Evolutionary conservation across 2,113 vertebrate genomes (phyloP), one percentile per base, ranked within the genome.

Genomic region (Manacus vitellinus): DNA sequence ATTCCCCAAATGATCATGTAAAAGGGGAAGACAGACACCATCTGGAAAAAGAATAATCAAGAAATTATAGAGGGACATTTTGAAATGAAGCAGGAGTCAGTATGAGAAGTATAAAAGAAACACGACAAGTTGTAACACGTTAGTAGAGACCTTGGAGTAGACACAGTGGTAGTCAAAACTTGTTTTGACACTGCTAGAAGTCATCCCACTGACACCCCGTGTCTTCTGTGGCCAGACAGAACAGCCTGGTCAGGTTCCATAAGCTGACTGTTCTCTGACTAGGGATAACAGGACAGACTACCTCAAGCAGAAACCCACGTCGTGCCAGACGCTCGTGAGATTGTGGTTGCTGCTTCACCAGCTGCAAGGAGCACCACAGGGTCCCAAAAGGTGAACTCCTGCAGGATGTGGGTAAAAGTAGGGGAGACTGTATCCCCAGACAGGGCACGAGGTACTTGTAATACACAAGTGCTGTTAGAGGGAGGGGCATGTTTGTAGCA

Each of bases 281-380:
- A 24, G 43, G 13, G 3, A 6, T 7, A 52, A 17, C 7, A 65
- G 18, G 12, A 20, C 3, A 13, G 30, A 27, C 21, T 49, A 27
- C 10, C 1, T 1, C 37, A 44, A 74, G 28, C 14, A 44, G 33
- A 27, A 12, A 20, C 16, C 15, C 21, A 31, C 24, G 35, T 14
- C 10, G 47, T 0, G 0, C 15, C 30, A 43, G 47, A 31, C 9
- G 4, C 10, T 8, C 1, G 0, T n/a, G 24, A 59, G 7, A 46
- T 79, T 0, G 0, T 43, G 35, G 14, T 10, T 65, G 17, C 5
- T 37, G 22, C 12, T 16, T 41, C 35, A 49, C 2, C 14, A 31
- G 25, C 9, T 70, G 22, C 16, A n/a, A 52, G 18, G 35, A 66
- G 31, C 18, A 65, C 8, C 51, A 55, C 2, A 1, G 6, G 3